These are phyloP conservation scores for Chloropsis hardwickii DNA, from an alignment of 2,113 vertebrate genomes.

Conservation along the genomic window DNA sequence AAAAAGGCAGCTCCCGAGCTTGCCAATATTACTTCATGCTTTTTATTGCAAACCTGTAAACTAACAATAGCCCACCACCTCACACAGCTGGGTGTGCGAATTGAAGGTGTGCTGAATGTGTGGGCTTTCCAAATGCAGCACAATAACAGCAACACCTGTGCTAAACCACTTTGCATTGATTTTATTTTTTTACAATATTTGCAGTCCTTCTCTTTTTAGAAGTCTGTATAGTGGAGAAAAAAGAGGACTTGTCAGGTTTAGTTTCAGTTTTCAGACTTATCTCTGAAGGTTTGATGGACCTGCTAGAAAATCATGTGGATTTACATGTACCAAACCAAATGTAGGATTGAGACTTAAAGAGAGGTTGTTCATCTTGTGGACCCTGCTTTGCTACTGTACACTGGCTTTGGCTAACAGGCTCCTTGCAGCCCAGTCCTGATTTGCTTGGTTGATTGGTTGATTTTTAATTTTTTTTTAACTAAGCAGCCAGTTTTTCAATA, in stretches of 20 bases:
- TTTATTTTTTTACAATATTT: background rate
- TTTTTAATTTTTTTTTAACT: background rate
- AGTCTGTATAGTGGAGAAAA: background rate
- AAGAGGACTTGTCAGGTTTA: background rate
- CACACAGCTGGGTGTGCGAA: slow-evolving; percentile 13
- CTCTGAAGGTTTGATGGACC: background rate
- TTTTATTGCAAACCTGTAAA: slow-evolving; percentile 47
- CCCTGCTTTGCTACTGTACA: background rate
- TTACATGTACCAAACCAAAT: background rate
- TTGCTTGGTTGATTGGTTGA: background rate
- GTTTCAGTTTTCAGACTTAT: background rate
- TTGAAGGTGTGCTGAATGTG: slow-evolving; percentile 32
- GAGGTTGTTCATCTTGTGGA: background rate
- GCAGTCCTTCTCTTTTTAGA: background rate
- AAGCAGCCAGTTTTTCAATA: slow-evolving; percentile 16
- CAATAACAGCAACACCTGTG: slow-evolving; percentile 34
- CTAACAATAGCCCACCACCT: slow-evolving; percentile 40
- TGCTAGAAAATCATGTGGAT: background rate
- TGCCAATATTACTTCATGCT: slow-evolving; percentile 53
- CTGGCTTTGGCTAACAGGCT: background rate
- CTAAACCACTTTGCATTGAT: slow-evolving; percentile 31
- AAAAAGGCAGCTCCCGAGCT: background rate
- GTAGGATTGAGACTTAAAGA: background rate
- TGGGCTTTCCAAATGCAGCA: slow-evolving; percentile 45
- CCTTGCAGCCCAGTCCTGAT: background rate